Evolutionary conservation across 2,888 invertebrate genomes (phyloP), one percentile per base, ranked within the genome.

Genomic region (Drosophila borealis): DNA sequence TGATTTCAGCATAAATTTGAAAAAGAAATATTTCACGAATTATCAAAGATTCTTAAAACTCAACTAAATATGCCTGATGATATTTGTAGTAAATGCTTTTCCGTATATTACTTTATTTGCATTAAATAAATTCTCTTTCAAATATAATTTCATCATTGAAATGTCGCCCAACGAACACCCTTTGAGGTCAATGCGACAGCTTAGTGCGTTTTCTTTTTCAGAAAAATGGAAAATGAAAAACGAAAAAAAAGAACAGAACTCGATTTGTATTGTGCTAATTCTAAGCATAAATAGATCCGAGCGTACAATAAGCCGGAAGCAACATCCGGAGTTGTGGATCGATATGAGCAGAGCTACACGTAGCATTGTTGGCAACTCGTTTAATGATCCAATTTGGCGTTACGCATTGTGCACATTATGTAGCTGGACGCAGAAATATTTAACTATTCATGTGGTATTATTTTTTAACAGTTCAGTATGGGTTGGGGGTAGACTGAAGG

Each of bases 271-370:
- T 83, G 81, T 81, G 80, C 46, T 61, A 75, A 65, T 75, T 84
- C 62, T 63, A 65, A 87, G 55, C 86, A 84, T 82, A 84, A 85
- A 83, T 85, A 82, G 80, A 82, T 78, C 53, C 46, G 60, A 42
- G 74, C 39, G 72, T 63, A 89, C 83, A 78, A 92, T 87, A 90
- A 91, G 89, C 88, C 92, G 92, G 92, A 92, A 91, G 88, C 77
- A 66, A 90, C 91, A 90, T 92, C 91, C 90, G 90, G 90, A 83
- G 87, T 86, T 80, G 66, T 74, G 86, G 83, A 83, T 83, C 83
- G 89, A 89, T 87, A 80, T 86, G 80, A 88, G 83, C 80, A 68
- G 61, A 78, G 72, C 80, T 73, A 77, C 80, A 79, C 70, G 63
- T 68, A 74, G 74, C 67, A 65, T 67, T 80, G 89, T 89, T 89